A percentile compares a stretch with the other conserved stretches of the same genome.
Conservation (phyloP, 2,113 vertebrate genomes). For the Stictonetta naevosa region DNA sequence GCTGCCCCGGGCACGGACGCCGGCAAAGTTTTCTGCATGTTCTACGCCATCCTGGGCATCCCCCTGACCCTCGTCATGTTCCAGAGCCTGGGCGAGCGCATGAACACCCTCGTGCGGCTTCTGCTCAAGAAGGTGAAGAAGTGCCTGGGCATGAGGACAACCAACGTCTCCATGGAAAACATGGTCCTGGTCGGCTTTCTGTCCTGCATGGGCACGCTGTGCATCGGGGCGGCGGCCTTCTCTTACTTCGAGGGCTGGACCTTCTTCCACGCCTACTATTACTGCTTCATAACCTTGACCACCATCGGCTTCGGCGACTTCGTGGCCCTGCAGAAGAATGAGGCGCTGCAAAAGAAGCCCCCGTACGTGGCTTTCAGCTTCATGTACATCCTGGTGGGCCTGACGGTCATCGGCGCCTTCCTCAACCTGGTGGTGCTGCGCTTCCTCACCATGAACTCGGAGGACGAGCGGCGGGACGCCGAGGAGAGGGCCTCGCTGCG, state of each 20-base stretch:
- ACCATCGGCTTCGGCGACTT: constrained; percentile 98
- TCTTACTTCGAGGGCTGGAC: constrained; percentile 96
- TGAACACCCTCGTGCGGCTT: constrained; percentile 91
- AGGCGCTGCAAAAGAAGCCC: constrained; percentile 93
- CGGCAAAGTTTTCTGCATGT: constrained; percentile 98
- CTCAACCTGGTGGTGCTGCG: constrained; percentile 95
- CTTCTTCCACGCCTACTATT: constrained; percentile 98
- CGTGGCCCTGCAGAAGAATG: constrained; percentile 94
- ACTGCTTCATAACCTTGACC: constrained; percentile 98
- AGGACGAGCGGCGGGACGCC: constrained; percentile 85
- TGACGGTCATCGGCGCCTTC: constrained; percentile 95
- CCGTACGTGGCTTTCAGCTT: constrained; percentile 97
- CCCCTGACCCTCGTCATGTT: constrained; percentile 97
- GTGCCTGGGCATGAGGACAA: constrained; percentile 85
- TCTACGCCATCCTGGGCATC: constrained; percentile 95
- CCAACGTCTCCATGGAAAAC: constrained; percentile 93
- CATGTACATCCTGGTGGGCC: constrained; percentile 95
- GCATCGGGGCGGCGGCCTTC: constrained; percentile 90
- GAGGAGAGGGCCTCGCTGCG: constrained; percentile 83
- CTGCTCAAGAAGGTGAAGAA: constrained; percentile 90
- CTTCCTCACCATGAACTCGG: constrained; percentile 92
- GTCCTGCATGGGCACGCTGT: constrained; percentile 91
- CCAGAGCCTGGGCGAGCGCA: constrained; percentile 96
- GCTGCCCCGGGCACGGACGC: constrained; percentile 93
- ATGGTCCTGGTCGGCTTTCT: constrained; percentile 95